Evolutionary conservation across 2,888 invertebrate species (phyloP), one percentile per base, ranked within the genome.

Genomic region (Caenorhabditis afra): DNA sequence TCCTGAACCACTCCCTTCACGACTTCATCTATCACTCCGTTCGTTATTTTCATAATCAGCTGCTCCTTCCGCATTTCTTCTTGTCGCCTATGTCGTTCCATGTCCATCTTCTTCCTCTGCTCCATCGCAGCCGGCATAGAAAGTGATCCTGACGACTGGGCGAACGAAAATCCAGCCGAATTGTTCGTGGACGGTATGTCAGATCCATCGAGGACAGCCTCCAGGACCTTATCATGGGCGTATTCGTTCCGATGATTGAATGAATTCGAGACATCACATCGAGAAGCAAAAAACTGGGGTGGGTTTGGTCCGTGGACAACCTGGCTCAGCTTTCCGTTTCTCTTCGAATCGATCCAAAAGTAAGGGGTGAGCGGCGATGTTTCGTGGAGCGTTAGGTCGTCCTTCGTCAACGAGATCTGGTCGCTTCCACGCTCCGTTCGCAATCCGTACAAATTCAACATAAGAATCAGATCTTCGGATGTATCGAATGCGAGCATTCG

Each of bases 401-500:
- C 82, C n/a, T 67, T 65, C 29, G 55, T 66, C 5, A 82, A 47
- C 35, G 77, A 58, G 11, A 82, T 68, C 47, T 77, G 45, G 29
- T 75, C 73, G 10, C 23, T 47, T 44, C 53, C 65, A 37, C 1
- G 12, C 7, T 74, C 74, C 0, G 61, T 74, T 23, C 45, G 47
- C 10, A 66, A 47, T 5, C 61, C 66, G 22, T 66, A 66, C 3
- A 41, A 37, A 41, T 65, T 57, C 22, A 73, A n/a, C 57, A 64
- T 58, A 0, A 20, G 1, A 10, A 45, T 55, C 4, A 73, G n/a
- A 58, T 84, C 82, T 7, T 81, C 68, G 12, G 64, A 41, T 14
- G 70, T 70, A 53, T 87, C 86, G 49, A 83, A 87, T 0, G 81
- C 85, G 20, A 87, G 71, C 10, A 80, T 66, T 0, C 47, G 41